Conservation (phyloP, 2,888 invertebrate genomes). For the Uloborus plumipes region DNA sequence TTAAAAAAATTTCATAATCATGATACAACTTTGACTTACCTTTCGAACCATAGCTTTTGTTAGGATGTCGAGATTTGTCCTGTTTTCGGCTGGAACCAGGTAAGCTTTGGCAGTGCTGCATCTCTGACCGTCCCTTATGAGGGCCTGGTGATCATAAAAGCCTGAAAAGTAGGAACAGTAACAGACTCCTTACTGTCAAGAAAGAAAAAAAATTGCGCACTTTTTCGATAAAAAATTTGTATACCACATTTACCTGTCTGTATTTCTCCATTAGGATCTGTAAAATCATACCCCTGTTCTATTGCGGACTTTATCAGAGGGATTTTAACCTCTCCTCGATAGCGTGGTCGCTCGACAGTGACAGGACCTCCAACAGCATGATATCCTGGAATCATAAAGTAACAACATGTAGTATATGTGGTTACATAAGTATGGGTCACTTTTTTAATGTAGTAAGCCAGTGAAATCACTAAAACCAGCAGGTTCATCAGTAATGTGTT, state of each 20-base stretch:
- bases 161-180: neutral
- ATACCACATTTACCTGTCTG: conserved; percentile 51
- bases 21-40: no score
- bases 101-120: conserved; percentile 19
- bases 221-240: no score
- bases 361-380: conserved; percentile 65
- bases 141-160: neutral
- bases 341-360: conserved; percentile 52
- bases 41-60: conserved; percentile 9
- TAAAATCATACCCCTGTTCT: conserved; percentile 61
- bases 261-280: conserved; percentile 63
- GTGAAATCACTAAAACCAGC: no score
- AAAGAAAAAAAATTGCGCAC: no score
- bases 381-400: conserved; percentile 44
- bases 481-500: no score
- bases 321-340: conserved; percentile 46
- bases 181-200: no score
- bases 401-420: no score
- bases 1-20: no score
- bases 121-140: neutral
- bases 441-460: no score
- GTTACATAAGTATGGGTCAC: no score
- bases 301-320: conserved; percentile 62
- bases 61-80: conserved; percentile 6
- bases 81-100: conserved; percentile 9